Base-by-base conservation (phyloP, 2,888 invertebrate species). In the Rhamphomyia laevipes region DNA sequence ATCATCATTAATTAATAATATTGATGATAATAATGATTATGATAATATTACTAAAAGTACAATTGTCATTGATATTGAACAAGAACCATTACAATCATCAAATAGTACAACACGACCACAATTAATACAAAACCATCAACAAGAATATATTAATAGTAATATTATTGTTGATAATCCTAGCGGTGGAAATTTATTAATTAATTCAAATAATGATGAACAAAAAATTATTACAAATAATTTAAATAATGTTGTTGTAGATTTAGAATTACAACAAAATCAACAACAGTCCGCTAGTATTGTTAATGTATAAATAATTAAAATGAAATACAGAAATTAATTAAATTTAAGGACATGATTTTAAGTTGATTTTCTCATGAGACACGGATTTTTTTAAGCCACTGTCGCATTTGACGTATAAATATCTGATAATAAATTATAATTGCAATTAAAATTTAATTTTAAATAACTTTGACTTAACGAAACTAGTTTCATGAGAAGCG, bases 221-320 rank as follows among this genome's bases (percentile, higher is more conserved):
- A 12, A 15, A 16, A 15, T 12, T 18, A 18, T 18, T n/a, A n/a
- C n/a, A 13, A 40, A 40, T 40, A 18, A 40, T 40, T 40, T 40
- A 30, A 42, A 48, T 45, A 27, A 21, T 21, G 21, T 21, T 21
- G 21, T 21, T 21, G 21, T 21, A 4, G 21, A 21, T 21, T 21
- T 21, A 27, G 23, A 27, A 2, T 7, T 27, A 27, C 4, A 27
- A 27, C 4, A 27, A 27, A 27, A 27, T 7, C 7, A n/a, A n/a
- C n/a, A n/a, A n/a, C n/a, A 51, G 46, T 49, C 50, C 45, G 50
- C 52, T 51, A 51, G 49, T 48, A 51, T 51, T 49, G 40, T 55
- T 52, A 44, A 53, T 42, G 45, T 53, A 50, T 53, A 50, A 49
- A 38, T 17, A 27, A 27, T n/a, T n/a, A n/a, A n/a, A n/a, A n/a